Evolutionary conservation across 2,113 vertebrate species (phyloP), one percentile per base, ranked within the genome.

Genomic region (Tyrannus savana): DNA sequence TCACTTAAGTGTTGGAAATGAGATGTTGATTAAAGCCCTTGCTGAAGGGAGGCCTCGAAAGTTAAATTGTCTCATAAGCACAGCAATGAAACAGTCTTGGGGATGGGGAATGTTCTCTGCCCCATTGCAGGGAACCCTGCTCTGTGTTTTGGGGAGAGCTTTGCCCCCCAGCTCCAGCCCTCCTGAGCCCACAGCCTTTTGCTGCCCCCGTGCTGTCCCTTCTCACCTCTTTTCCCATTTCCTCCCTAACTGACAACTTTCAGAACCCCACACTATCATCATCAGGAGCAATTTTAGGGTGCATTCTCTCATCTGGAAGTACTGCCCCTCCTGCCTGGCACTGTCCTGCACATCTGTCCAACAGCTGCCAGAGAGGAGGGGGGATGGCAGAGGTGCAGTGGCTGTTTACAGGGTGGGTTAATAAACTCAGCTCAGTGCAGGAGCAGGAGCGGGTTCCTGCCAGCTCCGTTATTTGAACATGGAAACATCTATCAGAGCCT

Each of bases 1-100:
- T 93, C 25, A 44, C 66, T 89, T 96, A 84, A 90, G 76, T 83
- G 85, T 27, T 81, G 72, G 88, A 81, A 94, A 90, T 91, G 62
- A 94, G 92, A 67, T 11, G 39, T 93, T 86, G 93, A 94, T 91
- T 88, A 83, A 63, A 52, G 42, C 71, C 67, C 46, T 95, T 6
- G 53, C 87, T 85, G 93, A 88, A 91, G 4, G 2, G 62, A 85
- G 64, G 79, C 68, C 76, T 87, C 33, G 1, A 18, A 77, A 92
- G 71, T 42, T 73, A 64, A 87, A 90, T 77, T 77, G 7, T 68
- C 77, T 59, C 56, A 10, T n/a, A 76, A 47, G 31, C 27, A 3
- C 5, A 18, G 66, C 77, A 52, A 33, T 18, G 28, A 37, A 71
- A 5, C 42, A 4, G 18, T 12, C 63, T 41, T 12, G 3, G 10